Evolutionary conservation across 2,113 vertebrate genomes (phyloP), one percentile per base, ranked within the genome.

Genomic region (Sardina pilchardus): DNA sequence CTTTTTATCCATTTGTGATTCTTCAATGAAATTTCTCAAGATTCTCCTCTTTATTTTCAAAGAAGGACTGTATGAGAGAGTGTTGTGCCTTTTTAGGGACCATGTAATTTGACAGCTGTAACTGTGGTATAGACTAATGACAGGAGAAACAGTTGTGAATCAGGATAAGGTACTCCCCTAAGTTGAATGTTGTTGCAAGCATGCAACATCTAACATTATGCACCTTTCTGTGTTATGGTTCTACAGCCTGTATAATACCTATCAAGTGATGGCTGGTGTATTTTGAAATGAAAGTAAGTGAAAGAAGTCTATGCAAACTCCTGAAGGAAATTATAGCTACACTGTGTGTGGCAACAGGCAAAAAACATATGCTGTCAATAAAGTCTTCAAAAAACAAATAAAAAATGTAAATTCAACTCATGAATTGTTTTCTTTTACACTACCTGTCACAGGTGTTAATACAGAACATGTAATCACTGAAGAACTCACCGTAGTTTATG

Each of bases 41-140:
- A 78, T 36, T 78, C 71, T 78, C 71, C 71, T 78, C 71, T 78
- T 78, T 78, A 78, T 78, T 78, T 78, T 78, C 71, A 78, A 78
- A 78, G 71, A 78, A 12, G 71, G 71, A 78, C 34, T 78, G 67
- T 75, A 78, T 78, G 26, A 30, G 63, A 71, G 26, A 71, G 24
- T 67, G 10, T 30, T 78, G 71, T 36, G 71, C 71, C 71, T 78
- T 78, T 36, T 12, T 78, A 36, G 71, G 71, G 14, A 78, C 16
- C 71, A 78, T 78, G 30, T 78, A 39, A 30, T 78, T 36, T 78
- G 71, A 78, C 30, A 36, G 71, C 71, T 78, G 30, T 36, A 78
- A 78, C 71, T 36, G 71, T 78, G 71, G 71, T 78, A 78, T 36
- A 78, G 71, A 78, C 34, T 3, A 78, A 36, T 17, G 34, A 36